These are phyloP conservation scores for Dinoponera quadriceps DNA, from an alignment of 1,140 invertebrate species.

Conservation along the genomic window DNA sequence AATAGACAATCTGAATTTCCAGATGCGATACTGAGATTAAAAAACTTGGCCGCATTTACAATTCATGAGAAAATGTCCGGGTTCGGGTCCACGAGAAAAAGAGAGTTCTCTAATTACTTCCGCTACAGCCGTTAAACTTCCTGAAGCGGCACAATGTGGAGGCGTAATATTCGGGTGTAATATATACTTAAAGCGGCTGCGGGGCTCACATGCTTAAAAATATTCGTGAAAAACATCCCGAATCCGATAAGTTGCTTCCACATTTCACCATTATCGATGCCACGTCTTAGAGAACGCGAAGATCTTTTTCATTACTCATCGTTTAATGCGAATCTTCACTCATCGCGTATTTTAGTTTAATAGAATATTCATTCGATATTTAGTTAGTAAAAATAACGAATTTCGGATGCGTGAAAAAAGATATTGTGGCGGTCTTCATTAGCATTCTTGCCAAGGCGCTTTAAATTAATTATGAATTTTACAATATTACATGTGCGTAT, in stretches of 20 bases:
- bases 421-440: too few species aligned
- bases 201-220: conserved; percentile 22
- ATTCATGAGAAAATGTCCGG: conserved; percentile 36
- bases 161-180: conserved; percentile 45
- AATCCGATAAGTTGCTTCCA: conserved; percentile 15
- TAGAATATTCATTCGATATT: too few species aligned
- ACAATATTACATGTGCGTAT: not conserved
- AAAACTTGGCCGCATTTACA: conserved; percentile 63
- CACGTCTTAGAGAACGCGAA: conserved; percentile 1
- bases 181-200: conserved; percentile 30
- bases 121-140: conserved; percentile 48
- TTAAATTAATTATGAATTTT: too few species aligned
- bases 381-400: too few species aligned
- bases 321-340: too few species aligned
- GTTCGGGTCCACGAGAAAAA: conserved; percentile 23
- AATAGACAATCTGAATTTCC: conserved; percentile 56
- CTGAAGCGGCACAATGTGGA: conserved; percentile 4
- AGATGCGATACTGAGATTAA: conserved; percentile 56
- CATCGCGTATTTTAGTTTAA: too few species aligned
- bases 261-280: not conserved
- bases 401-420: too few species aligned
- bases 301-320: not conserved
- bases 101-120: conserved; percentile 67
- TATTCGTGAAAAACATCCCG: conserved; percentile 17
- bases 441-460: too few species aligned